These are phyloP conservation scores for Anthonomus grandis DNA, from an alignment of 1,140 invertebrate species.

Conservation along the genomic window DNA sequence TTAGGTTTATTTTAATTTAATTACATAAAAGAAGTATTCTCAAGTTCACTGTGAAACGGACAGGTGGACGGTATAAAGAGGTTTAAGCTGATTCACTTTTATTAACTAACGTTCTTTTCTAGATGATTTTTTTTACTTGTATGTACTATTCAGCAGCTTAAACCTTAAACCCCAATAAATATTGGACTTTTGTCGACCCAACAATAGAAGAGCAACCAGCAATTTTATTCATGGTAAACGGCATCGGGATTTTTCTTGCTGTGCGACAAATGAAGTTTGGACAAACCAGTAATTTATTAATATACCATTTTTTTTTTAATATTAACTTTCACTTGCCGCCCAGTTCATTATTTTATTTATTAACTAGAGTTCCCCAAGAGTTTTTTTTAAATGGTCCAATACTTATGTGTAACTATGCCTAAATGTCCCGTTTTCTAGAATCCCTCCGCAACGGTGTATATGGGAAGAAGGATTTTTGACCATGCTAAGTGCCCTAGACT, in stretches of 20 bases:
- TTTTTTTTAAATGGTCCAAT: conserved; percentile 42
- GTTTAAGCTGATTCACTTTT: conserved; percentile 48
- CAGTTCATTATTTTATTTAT: no score
- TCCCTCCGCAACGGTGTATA: conserved; percentile 23
- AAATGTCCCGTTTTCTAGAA: conserved; percentile 50
- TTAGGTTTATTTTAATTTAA: background rate
- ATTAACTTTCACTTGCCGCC: background rate
- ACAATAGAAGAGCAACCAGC: conserved; percentile 9
- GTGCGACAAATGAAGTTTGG: background rate
- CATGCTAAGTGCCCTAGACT: conserved; percentile 40
- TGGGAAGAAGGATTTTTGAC: conserved; percentile 68
- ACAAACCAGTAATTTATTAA: background rate
- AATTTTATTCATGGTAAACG: no score
- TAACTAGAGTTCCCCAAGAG: background rate
- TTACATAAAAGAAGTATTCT: no score
- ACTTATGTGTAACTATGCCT: conserved; percentile 46
- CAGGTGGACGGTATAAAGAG: conserved; percentile 38
- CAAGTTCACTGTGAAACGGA: conserved; percentile 17
- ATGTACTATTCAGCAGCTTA: conserved; percentile 37
- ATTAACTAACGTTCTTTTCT: background rate
- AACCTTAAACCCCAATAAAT: conserved; percentile 48
- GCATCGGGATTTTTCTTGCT: no score
- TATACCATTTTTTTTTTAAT: background rate
- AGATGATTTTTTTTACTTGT: background rate
- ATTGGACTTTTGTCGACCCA: conserved; percentile 45